These are phyloP conservation scores for Drosophila prolongata DNA, from an alignment of 2,888 invertebrate species.

Conservation along the genomic window DNA sequence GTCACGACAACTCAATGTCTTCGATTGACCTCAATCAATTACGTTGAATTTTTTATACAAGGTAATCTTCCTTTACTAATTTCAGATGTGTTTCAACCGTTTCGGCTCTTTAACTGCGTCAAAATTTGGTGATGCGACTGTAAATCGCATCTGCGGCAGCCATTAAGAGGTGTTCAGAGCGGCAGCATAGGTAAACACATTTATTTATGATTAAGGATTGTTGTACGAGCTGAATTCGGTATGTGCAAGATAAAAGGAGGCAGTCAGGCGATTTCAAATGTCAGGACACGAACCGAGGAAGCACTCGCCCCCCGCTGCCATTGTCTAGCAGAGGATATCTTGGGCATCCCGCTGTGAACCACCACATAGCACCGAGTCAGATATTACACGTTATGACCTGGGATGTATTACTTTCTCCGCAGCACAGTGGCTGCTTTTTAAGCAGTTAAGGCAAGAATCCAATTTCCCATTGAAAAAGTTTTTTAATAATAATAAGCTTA, in stretches of 20 bases:
- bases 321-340: not conserved
- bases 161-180: slow-evolving; percentile 3
- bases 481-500: no score
- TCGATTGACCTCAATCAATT: slow-evolving; percentile 60
- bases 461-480: no score
- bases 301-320: slow-evolving; percentile 18
- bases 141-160: slow-evolving; percentile 19
- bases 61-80: slow-evolving; percentile 3
- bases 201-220: slow-evolving; percentile 51
- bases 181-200: slow-evolving; percentile 20
- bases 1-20: slow-evolving; percentile 9
- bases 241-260: not conserved
- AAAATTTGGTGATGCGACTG: slow-evolving; percentile 1
- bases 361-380: slow-evolving; percentile 43
- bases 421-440: not conserved
- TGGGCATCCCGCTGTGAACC: slow-evolving; percentile 42
- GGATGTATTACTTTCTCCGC: not conserved
- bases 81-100: not conserved
- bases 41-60: slow-evolving; percentile 51
- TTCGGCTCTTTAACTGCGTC: not conserved
- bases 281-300: slow-evolving; percentile 6
- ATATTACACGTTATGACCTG: slow-evolving; percentile 55
- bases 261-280: slow-evolving; percentile 16
- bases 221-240: slow-evolving; percentile 20
- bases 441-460: no score